Percentiles rank a stretch among this genome's conserved stretches.
phyloP scores from a whole-genome alignment of 2,797 vertebrate genomes.

The Gobionotothen gibberifrons region DNA sequence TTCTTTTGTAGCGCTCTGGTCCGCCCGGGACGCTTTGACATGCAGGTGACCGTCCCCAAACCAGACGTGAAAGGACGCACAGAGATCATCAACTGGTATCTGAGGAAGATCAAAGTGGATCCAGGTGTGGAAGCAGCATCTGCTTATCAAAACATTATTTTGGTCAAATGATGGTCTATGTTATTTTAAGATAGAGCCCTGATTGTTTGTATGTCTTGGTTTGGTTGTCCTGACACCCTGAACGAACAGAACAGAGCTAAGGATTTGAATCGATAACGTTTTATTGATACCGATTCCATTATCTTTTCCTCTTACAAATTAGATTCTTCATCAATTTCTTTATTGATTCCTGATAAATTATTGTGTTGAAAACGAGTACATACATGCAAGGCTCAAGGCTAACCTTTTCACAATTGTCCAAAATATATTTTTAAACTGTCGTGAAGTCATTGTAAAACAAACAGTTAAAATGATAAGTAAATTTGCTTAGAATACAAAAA shows the following conservation, averaged over 20 bases:
- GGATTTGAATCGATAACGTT: too few species aligned
- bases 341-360: too few species aligned
- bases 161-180: background rate
- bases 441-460: too few species aligned
- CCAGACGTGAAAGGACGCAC: slow-evolving; percentile 97
- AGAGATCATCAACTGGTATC: slow-evolving; percentile 98
- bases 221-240: background rate
- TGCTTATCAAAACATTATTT: background rate
- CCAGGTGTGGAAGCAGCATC: slow-evolving; percentile 64
- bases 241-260: background rate
- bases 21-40: slow-evolving; percentile 97
- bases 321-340: too few species aligned
- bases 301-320: too few species aligned
- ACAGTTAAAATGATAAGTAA: too few species aligned
- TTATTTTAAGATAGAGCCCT: background rate
- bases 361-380: too few species aligned
- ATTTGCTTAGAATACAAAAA: too few species aligned
- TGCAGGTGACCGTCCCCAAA: slow-evolving; percentile 97
- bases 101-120: slow-evolving; percentile 97
- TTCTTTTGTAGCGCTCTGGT: slow-evolving; percentile 88
- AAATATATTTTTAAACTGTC: too few species aligned
- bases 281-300: too few species aligned
- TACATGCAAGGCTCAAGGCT: too few species aligned
- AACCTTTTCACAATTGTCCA: too few species aligned
- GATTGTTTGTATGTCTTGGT: background rate